phyloP scores from a whole-genome alignment of 2,797 vertebrate genomes.

The Myiotriccus ornatus region DNA sequence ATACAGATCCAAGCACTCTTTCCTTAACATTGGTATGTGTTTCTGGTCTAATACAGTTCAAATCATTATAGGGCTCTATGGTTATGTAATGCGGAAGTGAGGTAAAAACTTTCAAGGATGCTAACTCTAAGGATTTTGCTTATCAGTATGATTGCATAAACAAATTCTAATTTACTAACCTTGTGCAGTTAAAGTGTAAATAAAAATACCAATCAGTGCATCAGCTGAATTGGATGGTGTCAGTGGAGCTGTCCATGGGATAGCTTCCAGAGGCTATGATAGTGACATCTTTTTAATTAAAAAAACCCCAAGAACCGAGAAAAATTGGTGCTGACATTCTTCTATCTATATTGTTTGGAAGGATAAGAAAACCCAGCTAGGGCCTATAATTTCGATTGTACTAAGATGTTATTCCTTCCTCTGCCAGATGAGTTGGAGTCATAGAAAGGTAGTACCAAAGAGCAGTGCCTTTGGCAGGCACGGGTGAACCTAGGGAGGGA shows the following conservation, averaged over 20 bases:
- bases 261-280: not conserved
- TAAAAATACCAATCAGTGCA: not conserved
- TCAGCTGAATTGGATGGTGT: not conserved
- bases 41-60: not conserved
- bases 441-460: not conserved
- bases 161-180: not conserved
- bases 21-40: slow-evolving; percentile 83
- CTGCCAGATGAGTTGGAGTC: not conserved
- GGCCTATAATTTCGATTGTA: not conserved
- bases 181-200: not conserved
- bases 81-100: not conserved
- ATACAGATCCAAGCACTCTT: slow-evolving; percentile 92
- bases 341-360: not conserved
- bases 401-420: not conserved
- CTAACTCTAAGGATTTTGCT: not conserved
- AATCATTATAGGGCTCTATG: not conserved
- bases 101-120: not conserved
- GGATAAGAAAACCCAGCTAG: not conserved
- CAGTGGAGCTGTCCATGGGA: not conserved
- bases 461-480: not conserved
- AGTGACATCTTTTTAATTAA: not conserved
- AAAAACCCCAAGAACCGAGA: not conserved
- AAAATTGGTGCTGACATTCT: not conserved
- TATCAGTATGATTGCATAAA: not conserved
- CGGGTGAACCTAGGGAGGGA: not conserved